Evolutionary conservation across 1,140 invertebrate species (phyloP).

Genomic region (Neodiprion pinetum): DNA sequence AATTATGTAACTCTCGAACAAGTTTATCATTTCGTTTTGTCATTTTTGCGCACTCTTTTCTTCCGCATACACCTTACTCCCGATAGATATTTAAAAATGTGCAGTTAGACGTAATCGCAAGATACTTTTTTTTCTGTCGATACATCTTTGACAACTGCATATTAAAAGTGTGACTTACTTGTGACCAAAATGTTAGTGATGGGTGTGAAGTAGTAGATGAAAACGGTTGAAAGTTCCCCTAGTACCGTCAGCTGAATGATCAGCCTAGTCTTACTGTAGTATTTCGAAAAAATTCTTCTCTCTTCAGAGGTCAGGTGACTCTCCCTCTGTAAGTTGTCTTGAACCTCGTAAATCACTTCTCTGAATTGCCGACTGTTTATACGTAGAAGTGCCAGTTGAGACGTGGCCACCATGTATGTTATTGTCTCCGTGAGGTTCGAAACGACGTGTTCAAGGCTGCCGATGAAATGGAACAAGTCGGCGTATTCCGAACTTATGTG

Average conservation of each 20-base stretch:
- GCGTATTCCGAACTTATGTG: constrained; percentile 14
- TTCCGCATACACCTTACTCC: no score
- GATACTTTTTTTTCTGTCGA: no score
- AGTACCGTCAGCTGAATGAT: constrained; percentile 10
- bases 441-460: constrained; percentile 18
- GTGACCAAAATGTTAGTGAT: constrained; percentile 13
- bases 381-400: constrained; percentile 16
- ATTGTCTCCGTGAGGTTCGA: constrained; percentile 21
- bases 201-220: constrained; percentile 14
- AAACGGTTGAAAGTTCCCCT: background rate
- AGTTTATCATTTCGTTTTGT: no score
- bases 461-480: constrained; percentile 25
- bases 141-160: background rate
- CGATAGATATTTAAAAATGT: no score
- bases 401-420: constrained; percentile 17
- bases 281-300: constrained; percentile 26
- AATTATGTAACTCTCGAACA: no score
- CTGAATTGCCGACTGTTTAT: constrained; percentile 6
- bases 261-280: constrained; percentile 17
- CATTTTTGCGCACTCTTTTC: no score
- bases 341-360: background rate
- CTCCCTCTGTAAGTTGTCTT: background rate
- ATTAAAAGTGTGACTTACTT: constrained; percentile 1
- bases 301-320: constrained; percentile 3
- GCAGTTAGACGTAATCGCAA: no score